Percentiles rank a stretch among this genome's conserved stretches.
Conservation (phyloP, 2,113 vertebrate species). For the Platysteira castanea region DNA sequence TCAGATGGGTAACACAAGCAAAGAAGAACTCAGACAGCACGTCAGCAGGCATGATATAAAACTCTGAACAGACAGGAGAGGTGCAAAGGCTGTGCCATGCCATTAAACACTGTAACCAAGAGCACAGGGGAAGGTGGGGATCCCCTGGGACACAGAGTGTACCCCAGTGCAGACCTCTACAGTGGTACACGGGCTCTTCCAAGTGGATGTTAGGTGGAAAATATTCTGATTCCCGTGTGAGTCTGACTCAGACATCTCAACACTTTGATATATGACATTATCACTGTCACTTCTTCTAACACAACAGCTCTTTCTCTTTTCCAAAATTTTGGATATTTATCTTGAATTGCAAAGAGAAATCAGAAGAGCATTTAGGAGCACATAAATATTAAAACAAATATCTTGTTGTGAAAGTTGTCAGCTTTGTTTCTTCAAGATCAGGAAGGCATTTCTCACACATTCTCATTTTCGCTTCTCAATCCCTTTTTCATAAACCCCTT, state of each 20-base stretch:
- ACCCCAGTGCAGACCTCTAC: background rate
- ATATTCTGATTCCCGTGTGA: background rate
- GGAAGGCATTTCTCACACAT: background rate
- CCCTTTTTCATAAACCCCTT: background rate
- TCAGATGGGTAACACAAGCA: background rate
- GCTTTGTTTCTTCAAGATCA: background rate
- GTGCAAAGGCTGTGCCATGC: background rate
- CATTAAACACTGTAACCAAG: fast-evolving
- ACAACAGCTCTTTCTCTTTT: background rate
- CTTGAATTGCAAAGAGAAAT: background rate
- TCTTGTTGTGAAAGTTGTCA: background rate
- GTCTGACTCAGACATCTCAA: background rate
- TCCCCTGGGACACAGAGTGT: fast-evolving
- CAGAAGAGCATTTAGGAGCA: background rate
- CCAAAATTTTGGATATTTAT: background rate
- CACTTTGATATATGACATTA: background rate
- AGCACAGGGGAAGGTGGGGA: background rate
- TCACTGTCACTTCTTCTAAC: background rate
- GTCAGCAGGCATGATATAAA: background rate
- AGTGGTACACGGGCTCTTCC: fast-evolving
- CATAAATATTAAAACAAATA: background rate
- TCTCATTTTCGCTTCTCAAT: background rate
- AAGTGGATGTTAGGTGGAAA: background rate
- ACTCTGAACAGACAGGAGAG: background rate
- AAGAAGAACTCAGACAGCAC: background rate